These are phyloP conservation scores for Rhipidura dahli DNA, from an alignment of 2,113 vertebrate genomes.

Conservation along the genomic window DNA sequence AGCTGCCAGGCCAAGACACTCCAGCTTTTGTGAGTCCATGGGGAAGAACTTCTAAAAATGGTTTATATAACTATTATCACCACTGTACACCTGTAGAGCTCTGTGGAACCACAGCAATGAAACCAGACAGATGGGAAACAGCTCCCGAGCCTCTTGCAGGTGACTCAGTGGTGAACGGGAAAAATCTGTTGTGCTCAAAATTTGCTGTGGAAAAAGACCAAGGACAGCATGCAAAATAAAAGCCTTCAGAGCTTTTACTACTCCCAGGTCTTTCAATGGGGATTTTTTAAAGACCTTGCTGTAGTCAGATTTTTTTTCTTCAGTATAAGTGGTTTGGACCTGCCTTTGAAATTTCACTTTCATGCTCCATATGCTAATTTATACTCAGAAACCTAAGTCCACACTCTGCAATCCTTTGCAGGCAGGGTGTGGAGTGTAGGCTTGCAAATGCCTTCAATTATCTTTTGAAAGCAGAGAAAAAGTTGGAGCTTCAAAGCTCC, in stretches of 20 bases:
- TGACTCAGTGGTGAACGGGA: not conserved
- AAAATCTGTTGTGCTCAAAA: not conserved
- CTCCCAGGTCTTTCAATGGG: not conserved
- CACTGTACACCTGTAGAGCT: not conserved
- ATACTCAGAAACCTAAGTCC: not conserved
- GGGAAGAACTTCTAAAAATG: not conserved
- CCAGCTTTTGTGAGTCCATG: not conserved
- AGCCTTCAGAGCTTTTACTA: not conserved
- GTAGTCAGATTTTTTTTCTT: not conserved
- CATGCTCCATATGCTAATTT: not conserved
- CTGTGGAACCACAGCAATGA: not conserved
- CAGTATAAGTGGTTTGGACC: not conserved
- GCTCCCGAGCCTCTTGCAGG: not conserved
- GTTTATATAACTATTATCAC: not conserved
- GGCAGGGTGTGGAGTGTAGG: not conserved
- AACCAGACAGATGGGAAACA: not conserved
- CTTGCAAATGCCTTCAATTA: not conserved
- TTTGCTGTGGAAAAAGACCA: not conserved
- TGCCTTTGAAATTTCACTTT: constrained; percentile 11
- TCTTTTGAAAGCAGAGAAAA: not conserved
- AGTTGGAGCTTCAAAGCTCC: not conserved
- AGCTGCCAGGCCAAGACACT: not conserved
- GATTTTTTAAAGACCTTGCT: not conserved
- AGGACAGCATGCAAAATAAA: not conserved
- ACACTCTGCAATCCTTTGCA: not conserved